These are phyloP conservation scores for Aradophagus sp. DNA, from an alignment of 1,140 invertebrate genomes.

Conservation along the genomic window DNA sequence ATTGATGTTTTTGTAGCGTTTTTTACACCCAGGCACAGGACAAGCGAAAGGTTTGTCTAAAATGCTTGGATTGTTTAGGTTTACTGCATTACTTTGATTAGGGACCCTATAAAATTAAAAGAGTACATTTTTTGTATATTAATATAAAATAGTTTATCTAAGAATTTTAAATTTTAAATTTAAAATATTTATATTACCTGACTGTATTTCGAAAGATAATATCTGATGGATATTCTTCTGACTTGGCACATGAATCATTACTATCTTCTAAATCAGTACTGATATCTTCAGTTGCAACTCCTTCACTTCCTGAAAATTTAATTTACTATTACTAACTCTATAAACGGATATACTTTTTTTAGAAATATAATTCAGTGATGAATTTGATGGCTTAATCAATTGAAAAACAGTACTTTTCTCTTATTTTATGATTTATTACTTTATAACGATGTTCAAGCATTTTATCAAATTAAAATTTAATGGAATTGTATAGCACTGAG, in stretches of 20 bases:
- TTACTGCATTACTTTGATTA: constrained; percentile 57
- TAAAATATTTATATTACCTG: constrained; percentile 73
- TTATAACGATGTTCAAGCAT: too few species aligned
- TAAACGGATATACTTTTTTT: too few species aligned
- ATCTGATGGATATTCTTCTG: constrained; percentile 85
- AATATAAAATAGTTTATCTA: too few species aligned
- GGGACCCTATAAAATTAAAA: constrained; percentile 64
- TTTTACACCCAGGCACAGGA: constrained; percentile 88
- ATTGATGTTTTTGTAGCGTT: constrained; percentile 91
- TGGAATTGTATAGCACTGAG: too few species aligned
- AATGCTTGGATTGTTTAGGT: constrained; percentile 37
- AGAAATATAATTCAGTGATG: too few species aligned
- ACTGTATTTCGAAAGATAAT: constrained; percentile 83
- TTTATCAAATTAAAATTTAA: too few species aligned
- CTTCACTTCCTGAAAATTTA: constrained; percentile 77
- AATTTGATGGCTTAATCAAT: too few species aligned
- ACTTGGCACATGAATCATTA: constrained; percentile 86
- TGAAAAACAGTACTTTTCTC: too few species aligned
- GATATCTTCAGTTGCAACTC: constrained; percentile 80
- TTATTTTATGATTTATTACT: too few species aligned
- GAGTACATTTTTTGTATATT: too few species aligned
- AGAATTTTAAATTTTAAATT: too few species aligned
- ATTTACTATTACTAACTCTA: too few species aligned
- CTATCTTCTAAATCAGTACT: constrained; percentile 82
- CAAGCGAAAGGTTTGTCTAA: constrained; percentile 86